Evolutionary conservation across 2,113 vertebrate genomes (phyloP).

Genomic region (Chaetorhynchus papuensis): DNA sequence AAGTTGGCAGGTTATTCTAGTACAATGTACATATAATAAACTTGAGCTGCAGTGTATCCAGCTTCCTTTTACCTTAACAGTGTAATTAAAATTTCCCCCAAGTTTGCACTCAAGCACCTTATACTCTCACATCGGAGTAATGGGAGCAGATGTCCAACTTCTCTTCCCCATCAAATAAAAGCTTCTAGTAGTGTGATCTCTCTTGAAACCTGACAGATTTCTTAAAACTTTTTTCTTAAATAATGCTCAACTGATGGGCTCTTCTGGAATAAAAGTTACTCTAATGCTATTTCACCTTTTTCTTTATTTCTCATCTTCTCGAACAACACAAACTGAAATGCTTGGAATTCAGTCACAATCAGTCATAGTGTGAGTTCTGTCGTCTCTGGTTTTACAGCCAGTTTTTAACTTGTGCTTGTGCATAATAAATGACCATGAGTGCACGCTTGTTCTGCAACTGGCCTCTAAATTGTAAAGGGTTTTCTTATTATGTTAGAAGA

Average conservation of each 20-base stretch:
- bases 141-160: neutral
- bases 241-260: neutral
- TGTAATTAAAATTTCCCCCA: neutral
- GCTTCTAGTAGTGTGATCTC: neutral
- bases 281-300: neutral
- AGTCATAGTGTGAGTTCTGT: neutral
- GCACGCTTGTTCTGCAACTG: accelerated
- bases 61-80: neutral
- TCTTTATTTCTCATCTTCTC: neutral
- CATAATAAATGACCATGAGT: neutral
- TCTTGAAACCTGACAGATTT: neutral
- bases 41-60: neutral
- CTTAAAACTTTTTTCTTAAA: neutral
- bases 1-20: neutral
- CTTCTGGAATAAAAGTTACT: neutral
- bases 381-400: neutral
- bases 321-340: neutral
- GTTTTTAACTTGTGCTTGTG: neutral
- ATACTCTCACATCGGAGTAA: neutral
- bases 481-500: neutral
- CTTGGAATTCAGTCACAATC: neutral
- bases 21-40: neutral
- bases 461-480: neutral
- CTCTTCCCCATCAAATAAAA: neutral
- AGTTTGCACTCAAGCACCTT: neutral